These are phyloP conservation scores for Chondrilla cf. caribensis DNA, from an alignment of 37 sponge, comb jelly and placozoan species.

Conservation along the genomic window DNA sequence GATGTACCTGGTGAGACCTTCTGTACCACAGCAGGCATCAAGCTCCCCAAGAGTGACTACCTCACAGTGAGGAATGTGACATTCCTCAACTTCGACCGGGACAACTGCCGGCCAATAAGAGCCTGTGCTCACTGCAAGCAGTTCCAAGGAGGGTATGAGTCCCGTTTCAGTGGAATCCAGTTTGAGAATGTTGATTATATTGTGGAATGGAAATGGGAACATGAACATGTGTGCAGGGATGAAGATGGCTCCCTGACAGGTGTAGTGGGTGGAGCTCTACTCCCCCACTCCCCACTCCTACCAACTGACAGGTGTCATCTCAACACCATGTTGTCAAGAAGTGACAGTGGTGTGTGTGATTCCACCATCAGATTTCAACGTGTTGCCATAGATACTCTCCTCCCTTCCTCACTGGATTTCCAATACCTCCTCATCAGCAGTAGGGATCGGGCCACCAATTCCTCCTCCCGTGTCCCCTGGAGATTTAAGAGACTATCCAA, in stretches of 20 bases:
- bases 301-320: slow-evolving; percentile 34
- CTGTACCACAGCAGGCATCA: slow-evolving; percentile 68
- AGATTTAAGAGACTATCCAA: slow-evolving; percentile 50
- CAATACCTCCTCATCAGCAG: slow-evolving; percentile 33
- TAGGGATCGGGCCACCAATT: slow-evolving; percentile 31
- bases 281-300: slow-evolving; percentile 33
- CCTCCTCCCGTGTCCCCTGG: slow-evolving; percentile 27
- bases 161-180: slow-evolving; percentile 48
- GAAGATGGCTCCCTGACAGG: slow-evolving; percentile 84
- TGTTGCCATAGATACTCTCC: slow-evolving; percentile 46
- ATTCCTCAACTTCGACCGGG: slow-evolving; percentile 72
- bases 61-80: slow-evolving; percentile 71
- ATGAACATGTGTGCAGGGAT: slow-evolving; percentile 77
- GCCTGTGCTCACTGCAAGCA: slow-evolving; percentile 76
- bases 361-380: slow-evolving; percentile 37
- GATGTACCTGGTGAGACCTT: no score
- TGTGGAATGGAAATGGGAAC: slow-evolving; percentile 71
- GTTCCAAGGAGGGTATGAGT: slow-evolving; percentile 78
- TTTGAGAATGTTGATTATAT: slow-evolving; percentile 43
- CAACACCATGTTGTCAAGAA: background rate
- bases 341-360: slow-evolving; percentile 45
- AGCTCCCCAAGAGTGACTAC: slow-evolving; percentile 57
- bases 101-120: slow-evolving; percentile 44
- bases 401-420: slow-evolving; percentile 46
- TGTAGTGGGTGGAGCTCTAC: slow-evolving; percentile 25